Percentiles rank a stretch among this genome's conserved stretches.
Evolutionary conservation across 2,888 invertebrate species (phyloP).

Genomic region (Elaeidobius kamerunicus): DNA sequence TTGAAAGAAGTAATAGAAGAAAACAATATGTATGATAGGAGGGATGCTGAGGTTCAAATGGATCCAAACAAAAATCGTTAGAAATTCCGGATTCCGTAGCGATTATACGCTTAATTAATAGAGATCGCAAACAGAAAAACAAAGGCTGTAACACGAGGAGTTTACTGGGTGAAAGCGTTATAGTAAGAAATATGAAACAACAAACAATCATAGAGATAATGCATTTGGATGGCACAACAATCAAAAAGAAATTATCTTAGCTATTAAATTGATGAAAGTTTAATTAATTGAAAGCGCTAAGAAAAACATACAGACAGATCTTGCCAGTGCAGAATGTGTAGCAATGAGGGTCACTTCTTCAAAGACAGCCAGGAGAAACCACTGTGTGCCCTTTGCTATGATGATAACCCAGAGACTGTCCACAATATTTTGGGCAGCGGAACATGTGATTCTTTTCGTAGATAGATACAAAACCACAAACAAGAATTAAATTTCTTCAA

Average conservation of each 20-base stretch:
- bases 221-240: background rate
- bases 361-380: constrained; percentile 12
- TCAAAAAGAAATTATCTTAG: background rate
- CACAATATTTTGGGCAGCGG: constrained; percentile 9
- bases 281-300: background rate
- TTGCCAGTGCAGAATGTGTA: constrained; percentile 15
- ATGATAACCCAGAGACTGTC: background rate
- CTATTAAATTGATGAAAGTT: background rate
- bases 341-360: constrained; percentile 4
- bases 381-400: constrained; percentile 3
- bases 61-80: background rate
- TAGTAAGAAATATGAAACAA: background rate
- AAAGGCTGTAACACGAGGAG: background rate
- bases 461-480: no score
- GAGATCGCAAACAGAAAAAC: background rate
- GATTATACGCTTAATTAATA: background rate
- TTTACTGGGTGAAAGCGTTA: background rate
- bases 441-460: constrained; percentile 1
- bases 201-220: background rate
- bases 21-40: background rate
- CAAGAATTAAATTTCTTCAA: background rate
- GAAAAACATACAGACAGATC: constrained; percentile 4
- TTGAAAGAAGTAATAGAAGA: background rate
- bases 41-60: no score
- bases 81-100: background rate